Base-by-base conservation (phyloP, 2,113 vertebrate species). In the Tychaedon coryphoeus region DNA sequence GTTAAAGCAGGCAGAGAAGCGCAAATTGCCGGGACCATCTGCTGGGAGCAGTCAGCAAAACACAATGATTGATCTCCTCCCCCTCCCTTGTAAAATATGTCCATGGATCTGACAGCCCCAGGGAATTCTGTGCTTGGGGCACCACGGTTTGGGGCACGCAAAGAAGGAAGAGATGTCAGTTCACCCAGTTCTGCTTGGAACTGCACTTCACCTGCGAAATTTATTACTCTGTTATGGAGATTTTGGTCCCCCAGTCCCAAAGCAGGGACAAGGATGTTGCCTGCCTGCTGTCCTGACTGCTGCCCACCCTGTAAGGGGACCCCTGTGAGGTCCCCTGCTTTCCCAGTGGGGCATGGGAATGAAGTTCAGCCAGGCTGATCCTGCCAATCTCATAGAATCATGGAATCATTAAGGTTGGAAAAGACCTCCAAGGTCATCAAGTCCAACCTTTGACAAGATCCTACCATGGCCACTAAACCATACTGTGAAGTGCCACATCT, bases 11-110 rank as follows among this genome's bases (percentile, higher is more conserved):
- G 64, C 82, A 93, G 90, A 86, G 64, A 93, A 92, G 82, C 50
- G 78, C 73, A 86, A 95, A 94, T 90, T 94, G 75, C 51, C 7
- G 1, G 54, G 80, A 93, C 95, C 92, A 93, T 95, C 94, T 96
- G 96, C 90, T 90, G 79, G 82, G 84, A 88, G 71, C 86, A 96
- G 71, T 66, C 90, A 94, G 96, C 67, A 93, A 58, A 88, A 83
- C 0, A 0, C 0, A 73, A 70, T 93, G 92, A 94, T 6, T 88
- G 92, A 97, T 93, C 72, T 86, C n/a, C 57, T 85, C 65, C 58
- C 70, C 42, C 34, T 86, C 33, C 57, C 25, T 0, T 1, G 4
- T 75, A 78, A 72, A 57, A 65, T 31, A 40, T 14, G 50, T 26
- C 42, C 74, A 17, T 5, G 23, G 22, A 19, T 67, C 53, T 60